Evolutionary conservation across 2,888 invertebrate genomes (phyloP).

Genomic region (Dorcus hopei): DNA sequence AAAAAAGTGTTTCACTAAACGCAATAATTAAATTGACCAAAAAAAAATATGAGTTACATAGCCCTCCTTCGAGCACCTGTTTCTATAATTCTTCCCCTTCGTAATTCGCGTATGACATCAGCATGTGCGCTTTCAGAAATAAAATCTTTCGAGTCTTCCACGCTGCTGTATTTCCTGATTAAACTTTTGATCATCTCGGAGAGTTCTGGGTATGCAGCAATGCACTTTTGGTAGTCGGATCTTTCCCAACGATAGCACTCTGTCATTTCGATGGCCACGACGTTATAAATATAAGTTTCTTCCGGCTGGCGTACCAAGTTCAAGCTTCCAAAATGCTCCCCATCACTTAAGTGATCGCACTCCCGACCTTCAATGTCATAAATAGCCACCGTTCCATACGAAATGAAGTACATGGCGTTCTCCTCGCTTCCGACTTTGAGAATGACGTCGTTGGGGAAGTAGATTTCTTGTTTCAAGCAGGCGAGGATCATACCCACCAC

Average conservation of each 20-base stretch:
- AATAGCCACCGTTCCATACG: constrained; percentile 19
- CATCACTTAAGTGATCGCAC: constrained; percentile 19
- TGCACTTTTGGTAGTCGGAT: constrained; percentile 10
- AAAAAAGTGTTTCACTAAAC: no score
- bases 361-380: constrained; percentile 18
- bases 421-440: constrained; percentile 6
- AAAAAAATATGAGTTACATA: no score
- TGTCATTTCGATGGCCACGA: constrained; percentile 20
- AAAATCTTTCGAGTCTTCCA: neutral
- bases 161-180: neutral
- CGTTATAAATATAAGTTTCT: neutral
- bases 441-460: constrained; percentile 19
- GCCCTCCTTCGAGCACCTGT: neutral
- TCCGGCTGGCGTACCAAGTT: constrained; percentile 8
- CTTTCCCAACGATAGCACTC: constrained; percentile 20
- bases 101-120: constrained; percentile 7
- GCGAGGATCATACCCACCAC: constrained; percentile 17
- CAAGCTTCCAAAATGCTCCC: constrained; percentile 13
- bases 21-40: no score
- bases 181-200: constrained; percentile 6
- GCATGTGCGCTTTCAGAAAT: constrained; percentile 1
- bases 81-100: constrained; percentile 9
- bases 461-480: constrained; percentile 16
- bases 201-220: constrained; percentile 1
- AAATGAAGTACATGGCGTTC: constrained; percentile 17